Base-by-base conservation (phyloP, 2,797 vertebrate genomes). In the Enteromius trimaculatus region DNA sequence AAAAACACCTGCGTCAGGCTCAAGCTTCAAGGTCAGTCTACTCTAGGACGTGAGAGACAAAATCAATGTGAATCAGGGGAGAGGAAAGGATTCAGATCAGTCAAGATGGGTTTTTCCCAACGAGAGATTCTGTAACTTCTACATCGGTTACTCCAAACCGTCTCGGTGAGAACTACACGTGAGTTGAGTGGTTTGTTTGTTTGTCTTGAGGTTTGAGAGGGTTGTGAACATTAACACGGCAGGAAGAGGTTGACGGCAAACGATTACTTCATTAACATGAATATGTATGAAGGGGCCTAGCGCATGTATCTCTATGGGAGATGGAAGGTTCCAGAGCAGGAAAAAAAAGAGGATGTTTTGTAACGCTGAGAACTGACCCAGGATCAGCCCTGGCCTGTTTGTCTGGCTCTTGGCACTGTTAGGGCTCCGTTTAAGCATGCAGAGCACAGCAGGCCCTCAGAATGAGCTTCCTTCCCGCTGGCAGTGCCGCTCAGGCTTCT, bases 401-500 rank as follows among this genome's bases (percentile, higher is more conserved):
- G 92, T 90, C 88, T 89, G 90, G 89, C 92, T 86, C 83, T 51
- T 71, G 70, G 90, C 91, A 90, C 89, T 70, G 81, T 75, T 77
- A 34, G 65, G 55, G 53, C 66, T 62, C 92, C 86, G 84, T 88
- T 90, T 93, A 90, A 90, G 87, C 51, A 95, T 93, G 93, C 93
- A 65, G 79, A 79, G 82, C 93, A 90, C 90, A 87, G 7, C 72
- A 51, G 76, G 19, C 14, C n/a, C 69, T 71, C 17, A 85, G 66
- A 84, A 83, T 55, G 51, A 60, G 34, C 82, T 86, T 74, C 62
- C 82, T 84, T 53, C 75, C 60, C 39, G 78, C 79, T 86, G 86
- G 84, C 86, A 87, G 37, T 23, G 64, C 55, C 60, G 19, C 60
- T 74, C 70, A 8, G 42, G 39, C 69, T 49, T 44, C 71, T 84